phyloP scores from a whole-genome alignment of 2,888 invertebrate species.

The Sphaerophoria taeniata region DNA sequence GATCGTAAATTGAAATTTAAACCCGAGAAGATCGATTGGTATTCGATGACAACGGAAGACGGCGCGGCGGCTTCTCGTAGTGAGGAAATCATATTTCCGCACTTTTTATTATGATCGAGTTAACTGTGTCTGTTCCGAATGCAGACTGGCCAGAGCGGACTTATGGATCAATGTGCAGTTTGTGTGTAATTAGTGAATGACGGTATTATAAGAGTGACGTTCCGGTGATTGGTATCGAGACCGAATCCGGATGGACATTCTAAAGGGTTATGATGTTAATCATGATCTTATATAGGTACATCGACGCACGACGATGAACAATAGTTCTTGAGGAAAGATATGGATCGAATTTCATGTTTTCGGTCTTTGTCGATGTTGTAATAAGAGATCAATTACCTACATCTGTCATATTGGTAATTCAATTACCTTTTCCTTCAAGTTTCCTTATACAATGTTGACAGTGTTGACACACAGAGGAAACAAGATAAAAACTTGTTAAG shows the following conservation, averaged over 20 bases:
- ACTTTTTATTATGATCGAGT: conserved; percentile 52
- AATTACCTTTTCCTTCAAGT: not conserved
- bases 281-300: conserved; percentile 8
- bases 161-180: conserved; percentile 43
- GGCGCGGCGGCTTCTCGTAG: conserved; percentile 29
- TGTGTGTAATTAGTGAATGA: conserved; percentile 43
- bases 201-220: conserved; percentile 55
- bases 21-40: conserved; percentile 69
- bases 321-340: conserved; percentile 30
- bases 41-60: conserved; percentile 57
- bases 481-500: not conserved
- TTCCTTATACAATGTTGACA: not conserved
- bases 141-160: not conserved
- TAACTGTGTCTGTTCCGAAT: not conserved
- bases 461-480: not conserved
- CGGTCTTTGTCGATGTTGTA: conserved; percentile 18
- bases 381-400: conserved; percentile 58
- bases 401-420: conserved; percentile 20
- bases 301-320: too few relatives aligned
- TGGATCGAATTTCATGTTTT: conserved; percentile 52
- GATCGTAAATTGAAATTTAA: conserved; percentile 66
- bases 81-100: conserved; percentile 74
- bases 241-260: conserved; percentile 65
- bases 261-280: conserved; percentile 18
- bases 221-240: conserved; percentile 58